A percentile compares a stretch with the other conserved stretches of the same genome.
Evolutionary conservation across 2,888 invertebrate species (phyloP).

Genomic region (Ptychoptera albimana): DNA sequence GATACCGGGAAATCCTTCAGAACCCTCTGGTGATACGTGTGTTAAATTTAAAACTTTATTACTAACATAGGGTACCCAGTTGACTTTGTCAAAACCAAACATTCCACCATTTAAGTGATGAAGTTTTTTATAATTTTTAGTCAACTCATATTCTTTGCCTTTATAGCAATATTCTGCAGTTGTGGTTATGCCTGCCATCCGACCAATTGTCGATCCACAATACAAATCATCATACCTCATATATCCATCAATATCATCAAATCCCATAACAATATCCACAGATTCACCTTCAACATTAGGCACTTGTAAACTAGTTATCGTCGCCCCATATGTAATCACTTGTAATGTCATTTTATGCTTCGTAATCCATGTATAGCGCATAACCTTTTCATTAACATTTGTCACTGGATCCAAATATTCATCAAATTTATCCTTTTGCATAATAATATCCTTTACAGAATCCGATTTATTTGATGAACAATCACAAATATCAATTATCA

Average conservation of each 20-base stretch:
- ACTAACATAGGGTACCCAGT: slow-evolving; percentile 2
- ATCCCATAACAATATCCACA: slow-evolving; percentile 3
- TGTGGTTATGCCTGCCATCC: neutral
- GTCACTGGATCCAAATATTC: neutral
- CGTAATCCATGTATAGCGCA: neutral
- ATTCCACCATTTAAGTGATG: slow-evolving; percentile 2
- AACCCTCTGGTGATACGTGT: neutral
- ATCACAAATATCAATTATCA: no score
- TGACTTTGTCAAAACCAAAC: slow-evolving; percentile 2
- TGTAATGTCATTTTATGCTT: slow-evolving; percentile 1
- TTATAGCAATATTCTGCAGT: neutral
- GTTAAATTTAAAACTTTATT: neutral
- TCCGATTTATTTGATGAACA: no score
- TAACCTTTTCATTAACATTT: neutral
- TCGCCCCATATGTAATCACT: slow-evolving; percentile 3
- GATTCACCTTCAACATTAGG: neutral
- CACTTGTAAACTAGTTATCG: neutral
- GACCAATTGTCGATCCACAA: slow-evolving; percentile 1
- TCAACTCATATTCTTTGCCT: neutral
- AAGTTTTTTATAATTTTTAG: neutral
- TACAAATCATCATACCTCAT: neutral
- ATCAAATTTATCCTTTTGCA: no score
- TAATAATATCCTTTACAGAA: no score
- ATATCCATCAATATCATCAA: slow-evolving; percentile 1
- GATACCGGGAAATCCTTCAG: slow-evolving; percentile 3